Conservation (phyloP, 2,888 invertebrate species). For the Caenorhabditis sp. region DNA sequence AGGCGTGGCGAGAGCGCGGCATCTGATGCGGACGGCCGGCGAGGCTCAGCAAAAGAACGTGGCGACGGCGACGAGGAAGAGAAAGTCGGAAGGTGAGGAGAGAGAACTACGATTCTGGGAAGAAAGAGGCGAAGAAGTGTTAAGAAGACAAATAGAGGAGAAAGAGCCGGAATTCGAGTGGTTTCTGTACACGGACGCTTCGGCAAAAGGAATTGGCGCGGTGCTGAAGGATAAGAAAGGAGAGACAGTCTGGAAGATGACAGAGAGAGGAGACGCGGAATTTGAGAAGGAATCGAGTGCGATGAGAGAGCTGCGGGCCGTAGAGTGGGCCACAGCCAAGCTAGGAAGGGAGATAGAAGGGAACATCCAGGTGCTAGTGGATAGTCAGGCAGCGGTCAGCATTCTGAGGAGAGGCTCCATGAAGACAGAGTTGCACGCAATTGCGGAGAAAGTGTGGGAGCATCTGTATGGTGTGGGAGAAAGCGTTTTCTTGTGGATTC, state of each 20-base stretch:
- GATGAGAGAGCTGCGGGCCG: slow-evolving; percentile 13
- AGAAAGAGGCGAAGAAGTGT: background rate
- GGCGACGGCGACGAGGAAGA: background rate
- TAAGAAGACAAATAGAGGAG: background rate
- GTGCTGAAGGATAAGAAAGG: background rate
- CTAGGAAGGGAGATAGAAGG: background rate
- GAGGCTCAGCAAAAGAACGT: background rate
- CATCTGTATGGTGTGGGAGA: background rate
- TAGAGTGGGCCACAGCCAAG: background rate
- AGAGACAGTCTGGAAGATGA: background rate
- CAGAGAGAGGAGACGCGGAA: background rate
- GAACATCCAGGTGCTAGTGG: background rate
- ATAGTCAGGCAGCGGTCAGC: slow-evolving; percentile 10
- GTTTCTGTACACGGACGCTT: slow-evolving; percentile 3
- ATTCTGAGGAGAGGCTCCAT: slow-evolving; percentile 18
- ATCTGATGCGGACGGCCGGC: background rate
- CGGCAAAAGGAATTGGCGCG: background rate
- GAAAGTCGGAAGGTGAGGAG: background rate
- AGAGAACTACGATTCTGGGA: slow-evolving; percentile 5
- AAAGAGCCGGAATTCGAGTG: background rate
- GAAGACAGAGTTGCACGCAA: background rate
- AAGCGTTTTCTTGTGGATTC: background rate
- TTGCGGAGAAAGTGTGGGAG: slow-evolving; percentile 4
- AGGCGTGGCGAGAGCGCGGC: background rate
- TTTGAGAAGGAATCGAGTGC: slow-evolving; percentile 4